phyloP scores from a whole-genome alignment of 2,113 vertebrate species.

The Mesembrinibis cayennensis region DNA sequence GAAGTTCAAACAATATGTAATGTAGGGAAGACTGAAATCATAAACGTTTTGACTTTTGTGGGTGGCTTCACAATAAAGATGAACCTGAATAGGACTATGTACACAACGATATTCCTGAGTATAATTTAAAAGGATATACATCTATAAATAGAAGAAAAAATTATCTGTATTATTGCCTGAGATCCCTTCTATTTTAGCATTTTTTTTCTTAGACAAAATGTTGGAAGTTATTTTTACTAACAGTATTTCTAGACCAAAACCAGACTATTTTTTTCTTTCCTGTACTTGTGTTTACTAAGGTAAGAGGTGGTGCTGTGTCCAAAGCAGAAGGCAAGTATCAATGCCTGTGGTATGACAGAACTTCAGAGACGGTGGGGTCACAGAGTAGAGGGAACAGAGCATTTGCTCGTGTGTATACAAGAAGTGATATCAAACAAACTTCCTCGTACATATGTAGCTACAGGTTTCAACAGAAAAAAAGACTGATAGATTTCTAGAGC shows the following conservation, averaged over 20 bases:
- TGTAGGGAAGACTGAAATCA: background rate
- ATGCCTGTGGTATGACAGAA: background rate
- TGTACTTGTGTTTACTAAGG: background rate
- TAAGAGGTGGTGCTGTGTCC: background rate
- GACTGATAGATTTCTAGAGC: background rate
- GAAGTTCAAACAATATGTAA: background rate
- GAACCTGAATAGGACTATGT: background rate
- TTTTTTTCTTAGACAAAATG: background rate
- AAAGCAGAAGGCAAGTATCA: background rate
- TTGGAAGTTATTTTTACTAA: background rate
- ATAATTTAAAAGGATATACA: background rate
- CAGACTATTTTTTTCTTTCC: background rate
- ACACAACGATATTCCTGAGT: background rate
- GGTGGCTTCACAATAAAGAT: background rate
- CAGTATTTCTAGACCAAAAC: background rate
- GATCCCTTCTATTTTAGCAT: background rate
- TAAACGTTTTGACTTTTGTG: background rate
- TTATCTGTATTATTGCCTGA: background rate
- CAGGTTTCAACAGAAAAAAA: background rate
- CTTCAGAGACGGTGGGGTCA: background rate
- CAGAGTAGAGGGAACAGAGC: background rate
- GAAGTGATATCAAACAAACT: background rate
- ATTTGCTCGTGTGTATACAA: background rate
- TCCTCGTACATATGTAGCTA: background rate
- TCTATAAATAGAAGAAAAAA: background rate